Percentiles rank a stretch among this genome's conserved stretches.
Evolutionary conservation across 2,888 invertebrate species (phyloP).

Genomic region (Leucania comma): DNA sequence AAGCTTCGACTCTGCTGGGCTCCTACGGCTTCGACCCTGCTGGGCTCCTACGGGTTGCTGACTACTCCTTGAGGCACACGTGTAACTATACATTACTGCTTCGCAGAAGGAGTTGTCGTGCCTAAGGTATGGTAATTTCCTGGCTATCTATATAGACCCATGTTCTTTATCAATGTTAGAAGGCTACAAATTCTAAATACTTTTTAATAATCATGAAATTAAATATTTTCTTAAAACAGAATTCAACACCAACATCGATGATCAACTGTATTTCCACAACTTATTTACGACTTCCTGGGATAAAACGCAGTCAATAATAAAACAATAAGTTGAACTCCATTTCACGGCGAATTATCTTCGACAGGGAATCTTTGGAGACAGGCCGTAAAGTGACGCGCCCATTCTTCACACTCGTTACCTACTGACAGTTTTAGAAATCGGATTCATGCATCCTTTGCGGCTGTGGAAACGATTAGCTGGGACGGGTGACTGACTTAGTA

Average conservation of each 20-base stretch:
- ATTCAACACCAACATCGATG: slow-evolving; percentile 5
- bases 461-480: slow-evolving; percentile 17
- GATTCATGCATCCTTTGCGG: slow-evolving; percentile 33
- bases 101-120: too few species aligned
- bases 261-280: slow-evolving; percentile 43
- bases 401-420: slow-evolving; percentile 49
- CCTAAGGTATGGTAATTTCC: background rate
- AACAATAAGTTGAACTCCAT: slow-evolving; percentile 67
- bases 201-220: background rate
- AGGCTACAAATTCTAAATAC: background rate
- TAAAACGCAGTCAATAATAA: slow-evolving; percentile 62
- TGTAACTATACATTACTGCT: too few species aligned
- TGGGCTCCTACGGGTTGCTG: too few species aligned
- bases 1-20: too few species aligned
- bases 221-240: background rate
- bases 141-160: background rate
- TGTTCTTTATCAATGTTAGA: background rate
- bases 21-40: too few species aligned
- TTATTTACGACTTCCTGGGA: slow-evolving; percentile 63
- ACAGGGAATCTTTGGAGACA: slow-evolving; percentile 59
- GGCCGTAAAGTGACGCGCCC: slow-evolving; percentile 47
- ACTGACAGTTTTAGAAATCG: slow-evolving; percentile 51
- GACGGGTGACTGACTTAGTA: background rate
- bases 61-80: too few species aligned
- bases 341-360: slow-evolving; percentile 72